These are phyloP conservation scores for Galleria mellonella DNA, from an alignment of 1,140 invertebrate species.

Conservation along the genomic window DNA sequence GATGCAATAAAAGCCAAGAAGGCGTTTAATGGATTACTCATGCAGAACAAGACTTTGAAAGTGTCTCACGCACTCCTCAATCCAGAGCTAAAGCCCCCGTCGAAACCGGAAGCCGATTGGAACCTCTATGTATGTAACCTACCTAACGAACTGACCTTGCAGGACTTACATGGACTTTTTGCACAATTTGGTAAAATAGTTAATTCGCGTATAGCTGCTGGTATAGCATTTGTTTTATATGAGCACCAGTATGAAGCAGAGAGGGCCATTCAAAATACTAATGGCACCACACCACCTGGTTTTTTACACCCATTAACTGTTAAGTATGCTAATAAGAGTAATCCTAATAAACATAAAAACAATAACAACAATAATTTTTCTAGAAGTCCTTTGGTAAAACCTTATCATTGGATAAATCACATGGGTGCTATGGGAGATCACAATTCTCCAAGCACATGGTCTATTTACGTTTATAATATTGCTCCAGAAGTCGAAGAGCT, in stretches of 20 bases:
- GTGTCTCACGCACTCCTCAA: constrained; percentile 72
- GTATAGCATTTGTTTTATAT: constrained; percentile 72
- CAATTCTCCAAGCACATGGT: constrained; percentile 87
- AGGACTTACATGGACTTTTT: constrained; percentile 72
- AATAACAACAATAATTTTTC: constrained; percentile 68
- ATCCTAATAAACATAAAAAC: constrained; percentile 68
- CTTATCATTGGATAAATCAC: constrained; percentile 72
- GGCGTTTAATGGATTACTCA: constrained; percentile 70
- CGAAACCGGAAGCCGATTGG: constrained; percentile 73
- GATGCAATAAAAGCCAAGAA: constrained; percentile 71
- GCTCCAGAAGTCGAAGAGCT: constrained; percentile 98
- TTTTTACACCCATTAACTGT: constrained; percentile 72
- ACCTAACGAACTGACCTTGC: constrained; percentile 73
- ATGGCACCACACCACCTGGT: constrained; percentile 65
- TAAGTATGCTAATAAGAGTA: constrained; percentile 75
- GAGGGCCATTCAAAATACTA: constrained; percentile 67
- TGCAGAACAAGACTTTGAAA: constrained; percentile 74
- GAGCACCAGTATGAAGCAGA: constrained; percentile 72
- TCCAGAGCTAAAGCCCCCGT: constrained; percentile 67
- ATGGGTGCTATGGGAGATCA: constrained; percentile 75
- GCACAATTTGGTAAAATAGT: constrained; percentile 74
- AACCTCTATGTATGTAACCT: constrained; percentile 75
- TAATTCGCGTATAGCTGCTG: constrained; percentile 71
- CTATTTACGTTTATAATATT: constrained; percentile 99
- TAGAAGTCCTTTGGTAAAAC: constrained; percentile 57